Evolutionary conservation across 30 jellyfish, hydroid and myxozoan genomes (phyloP).

Genomic region (Catostylus mosaicus): DNA sequence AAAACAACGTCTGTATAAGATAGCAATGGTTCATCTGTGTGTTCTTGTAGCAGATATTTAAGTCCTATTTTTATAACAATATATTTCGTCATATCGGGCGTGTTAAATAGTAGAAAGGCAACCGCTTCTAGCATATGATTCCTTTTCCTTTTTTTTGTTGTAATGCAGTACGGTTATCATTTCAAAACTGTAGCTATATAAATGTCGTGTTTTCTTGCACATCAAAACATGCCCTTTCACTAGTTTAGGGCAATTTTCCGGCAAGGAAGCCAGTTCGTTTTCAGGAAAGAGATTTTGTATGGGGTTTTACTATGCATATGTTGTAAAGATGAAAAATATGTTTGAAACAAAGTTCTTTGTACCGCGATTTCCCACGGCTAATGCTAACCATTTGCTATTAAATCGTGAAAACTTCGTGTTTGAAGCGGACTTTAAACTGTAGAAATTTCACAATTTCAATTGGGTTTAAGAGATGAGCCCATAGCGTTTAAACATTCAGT

Average conservation of each 20-base stretch:
- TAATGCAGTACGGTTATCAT: no score
- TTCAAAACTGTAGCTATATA: no score
- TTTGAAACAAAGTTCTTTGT: neutral
- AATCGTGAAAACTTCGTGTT: neutral
- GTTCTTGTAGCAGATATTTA: no score
- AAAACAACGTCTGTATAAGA: no score
- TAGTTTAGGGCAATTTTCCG: neutral
- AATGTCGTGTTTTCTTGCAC: neutral
- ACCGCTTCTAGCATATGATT: no score
- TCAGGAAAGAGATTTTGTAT: neutral
- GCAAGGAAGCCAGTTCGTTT: neutral
- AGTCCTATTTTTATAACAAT: no score
- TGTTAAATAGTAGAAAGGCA: no score
- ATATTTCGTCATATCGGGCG: no score
- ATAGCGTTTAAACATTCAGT: neutral
- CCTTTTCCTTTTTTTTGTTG: no score
- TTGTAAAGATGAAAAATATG: neutral
- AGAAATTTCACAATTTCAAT: no score
- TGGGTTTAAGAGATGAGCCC: neutral
- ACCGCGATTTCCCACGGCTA: slow-evolving; percentile 9
- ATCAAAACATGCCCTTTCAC: neutral
- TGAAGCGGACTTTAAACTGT: neutral
- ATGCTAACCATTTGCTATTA: neutral
- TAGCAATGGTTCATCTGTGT: no score
- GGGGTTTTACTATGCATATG: neutral